A percentile compares a stretch with the other conserved stretches of the same genome.
These are phyloP conservation scores for Oreochromis grahami DNA, from an alignment of 2,797 vertebrate genomes.

Conservation along the genomic window DNA sequence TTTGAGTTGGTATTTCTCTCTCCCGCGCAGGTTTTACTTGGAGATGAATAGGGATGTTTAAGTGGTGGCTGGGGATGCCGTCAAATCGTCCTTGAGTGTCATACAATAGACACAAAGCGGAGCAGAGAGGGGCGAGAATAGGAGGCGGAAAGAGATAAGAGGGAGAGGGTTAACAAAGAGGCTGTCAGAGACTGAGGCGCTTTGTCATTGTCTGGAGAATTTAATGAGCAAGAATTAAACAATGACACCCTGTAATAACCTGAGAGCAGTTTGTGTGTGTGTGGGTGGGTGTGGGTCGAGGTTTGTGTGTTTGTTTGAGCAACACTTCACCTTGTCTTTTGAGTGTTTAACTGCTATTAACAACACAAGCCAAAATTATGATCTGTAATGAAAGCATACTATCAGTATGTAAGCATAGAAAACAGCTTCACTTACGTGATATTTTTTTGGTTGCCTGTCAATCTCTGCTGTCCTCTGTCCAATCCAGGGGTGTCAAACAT, in stretches of 20 bases:
- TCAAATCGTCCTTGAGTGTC: constrained; percentile 74
- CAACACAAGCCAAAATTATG: not conserved
- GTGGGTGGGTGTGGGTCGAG: not conserved
- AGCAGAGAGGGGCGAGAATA: constrained; percentile 47
- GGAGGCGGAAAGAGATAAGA: constrained; percentile 68
- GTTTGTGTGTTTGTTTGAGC: constrained; percentile 23
- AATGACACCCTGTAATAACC: constrained; percentile 76
- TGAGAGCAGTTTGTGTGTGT: constrained; percentile 34
- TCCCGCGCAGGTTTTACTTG: constrained; percentile 44
- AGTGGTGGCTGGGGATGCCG: constrained; percentile 61
- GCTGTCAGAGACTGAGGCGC: constrained; percentile 58
- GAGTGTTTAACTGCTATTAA: constrained; percentile 11
- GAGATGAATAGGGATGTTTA: constrained; percentile 68
- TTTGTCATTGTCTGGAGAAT: constrained; percentile 73
- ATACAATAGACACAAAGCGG: constrained; percentile 68
- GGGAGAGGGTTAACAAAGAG: constrained; percentile 70
- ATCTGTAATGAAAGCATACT: not conserved
- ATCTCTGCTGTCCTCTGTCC: not conserved
- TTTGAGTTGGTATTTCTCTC: constrained; percentile 47
- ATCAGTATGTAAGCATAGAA: not conserved
- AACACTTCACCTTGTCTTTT: constrained; percentile 1
- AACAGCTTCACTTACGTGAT: not conserved
- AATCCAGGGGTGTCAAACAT: not conserved
- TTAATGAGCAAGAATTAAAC: constrained; percentile 79
- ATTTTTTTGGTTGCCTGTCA: not conserved